Percentiles rank a stretch among this genome's conserved stretches.
Conservation (phyloP, 2,888 invertebrate genomes). For the Ectobius pallidus region DNA sequence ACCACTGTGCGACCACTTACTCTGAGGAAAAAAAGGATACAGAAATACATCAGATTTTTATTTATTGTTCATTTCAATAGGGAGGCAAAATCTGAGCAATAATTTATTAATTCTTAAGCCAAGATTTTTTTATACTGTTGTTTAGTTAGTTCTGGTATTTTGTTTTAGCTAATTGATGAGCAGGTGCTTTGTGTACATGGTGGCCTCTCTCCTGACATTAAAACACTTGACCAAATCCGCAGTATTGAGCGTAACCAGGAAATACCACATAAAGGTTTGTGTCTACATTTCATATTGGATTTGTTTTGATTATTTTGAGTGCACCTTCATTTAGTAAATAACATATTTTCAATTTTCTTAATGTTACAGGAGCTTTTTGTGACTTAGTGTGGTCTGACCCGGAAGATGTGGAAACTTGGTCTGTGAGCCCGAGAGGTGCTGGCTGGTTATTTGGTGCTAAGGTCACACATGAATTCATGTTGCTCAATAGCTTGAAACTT, state of each 20-base stretch:
- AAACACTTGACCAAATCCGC: conserved; percentile 95
- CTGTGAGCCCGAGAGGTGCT: conserved; percentile 93
- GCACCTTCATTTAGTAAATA: too few relatives aligned
- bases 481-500: conserved; percentile 87
- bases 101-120: too few relatives aligned
- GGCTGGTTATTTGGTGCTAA: conserved; percentile 97
- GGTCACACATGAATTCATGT: conserved; percentile 94
- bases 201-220: conserved; percentile 95
- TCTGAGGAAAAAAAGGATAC: too few relatives aligned
- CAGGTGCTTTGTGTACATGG: conserved; percentile 97
- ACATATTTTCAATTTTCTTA: too few relatives aligned
- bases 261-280: conserved; percentile 91
- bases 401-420: conserved; percentile 94
- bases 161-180: conserved; percentile 90
- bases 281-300: too few relatives aligned
- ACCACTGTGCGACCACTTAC: too few relatives aligned
- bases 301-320: too few relatives aligned
- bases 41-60: too few relatives aligned
- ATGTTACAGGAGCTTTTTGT: conserved; percentile 80
- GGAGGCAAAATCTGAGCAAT: too few relatives aligned
- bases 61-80: too few relatives aligned
- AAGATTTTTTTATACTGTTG: too few relatives aligned
- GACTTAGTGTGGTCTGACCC: conserved; percentile 99
- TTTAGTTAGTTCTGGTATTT: conserved; percentile 33
- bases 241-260: conserved; percentile 95